Percentiles rank a stretch among this genome's conserved stretches.
These are phyloP conservation scores for Stenodera caucasica DNA, from an alignment of 2,888 invertebrate species.

Conservation along the genomic window DNA sequence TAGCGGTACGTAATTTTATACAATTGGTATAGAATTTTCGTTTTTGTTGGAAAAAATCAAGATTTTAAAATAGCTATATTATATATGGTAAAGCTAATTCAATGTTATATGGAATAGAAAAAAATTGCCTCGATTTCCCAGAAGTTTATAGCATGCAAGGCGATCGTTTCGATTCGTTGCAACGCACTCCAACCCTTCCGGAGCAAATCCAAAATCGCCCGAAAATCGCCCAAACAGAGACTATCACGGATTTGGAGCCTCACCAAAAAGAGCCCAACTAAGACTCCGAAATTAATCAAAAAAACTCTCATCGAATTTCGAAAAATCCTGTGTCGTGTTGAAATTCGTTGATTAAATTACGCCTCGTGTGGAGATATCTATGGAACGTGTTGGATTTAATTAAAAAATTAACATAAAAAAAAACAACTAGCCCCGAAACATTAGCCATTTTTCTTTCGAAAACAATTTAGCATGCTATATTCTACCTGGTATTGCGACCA, in stretches of 20 bases:
- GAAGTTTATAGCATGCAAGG: not conserved
- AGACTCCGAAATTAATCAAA: no score
- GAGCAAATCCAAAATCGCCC: no score
- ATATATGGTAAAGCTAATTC: not conserved
- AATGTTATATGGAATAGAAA: not conserved
- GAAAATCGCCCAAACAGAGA: no score
- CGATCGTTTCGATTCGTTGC: not conserved
- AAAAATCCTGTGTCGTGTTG: no score
- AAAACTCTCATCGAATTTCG: no score
- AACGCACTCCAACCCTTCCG: no score
- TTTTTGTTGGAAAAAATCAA: not conserved
- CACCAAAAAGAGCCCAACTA: no score
- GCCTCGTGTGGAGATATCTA: conserved; percentile 42
- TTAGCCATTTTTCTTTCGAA: conserved; percentile 46
- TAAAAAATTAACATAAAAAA: conserved; percentile 35
- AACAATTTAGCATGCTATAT: conserved; percentile 41
- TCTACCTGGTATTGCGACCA: conserved; percentile 48
- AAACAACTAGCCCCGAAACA: conserved; percentile 33
- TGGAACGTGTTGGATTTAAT: conserved; percentile 52
- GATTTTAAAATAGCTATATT: not conserved
- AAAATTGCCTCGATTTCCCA: not conserved
- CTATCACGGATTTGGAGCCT: no score
- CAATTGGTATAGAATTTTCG: not conserved
- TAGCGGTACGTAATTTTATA: conserved; percentile 1
- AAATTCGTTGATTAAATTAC: no score